These are phyloP conservation scores for Steinernema carpocapsae DNA, from an alignment of 2,888 invertebrate genomes.

Conservation along the genomic window DNA sequence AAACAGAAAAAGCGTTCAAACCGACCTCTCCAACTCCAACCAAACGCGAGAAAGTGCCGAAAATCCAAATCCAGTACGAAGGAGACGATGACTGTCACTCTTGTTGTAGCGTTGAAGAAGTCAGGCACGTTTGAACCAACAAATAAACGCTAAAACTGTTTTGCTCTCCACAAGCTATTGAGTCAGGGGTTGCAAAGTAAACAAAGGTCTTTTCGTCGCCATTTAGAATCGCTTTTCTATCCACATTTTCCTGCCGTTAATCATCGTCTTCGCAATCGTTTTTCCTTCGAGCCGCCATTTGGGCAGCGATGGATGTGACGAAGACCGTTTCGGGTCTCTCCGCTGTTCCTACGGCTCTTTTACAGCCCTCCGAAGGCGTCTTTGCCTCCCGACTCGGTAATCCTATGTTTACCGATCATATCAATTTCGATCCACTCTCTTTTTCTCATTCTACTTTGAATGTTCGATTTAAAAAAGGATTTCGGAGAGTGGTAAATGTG, in stretches of 20 bases:
- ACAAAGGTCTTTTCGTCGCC: neutral
- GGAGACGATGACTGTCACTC: neutral
- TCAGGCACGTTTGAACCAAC: too few species aligned
- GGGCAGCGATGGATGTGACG: too few species aligned
- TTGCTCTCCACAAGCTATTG: too few species aligned
- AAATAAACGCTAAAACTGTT: too few species aligned
- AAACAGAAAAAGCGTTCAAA: neutral
- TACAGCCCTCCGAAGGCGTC: neutral
- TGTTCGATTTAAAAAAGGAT: neutral
- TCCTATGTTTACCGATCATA: conserved; percentile 25
- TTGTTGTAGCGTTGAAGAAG: too few species aligned
- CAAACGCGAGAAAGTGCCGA: neutral
- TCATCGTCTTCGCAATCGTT: neutral
- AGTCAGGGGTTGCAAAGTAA: too few species aligned
- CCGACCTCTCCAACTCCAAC: neutral
- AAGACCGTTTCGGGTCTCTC: neutral
- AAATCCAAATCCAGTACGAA: neutral
- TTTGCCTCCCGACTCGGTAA: neutral
- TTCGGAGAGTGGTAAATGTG: neutral
- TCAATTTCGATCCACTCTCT: neutral
- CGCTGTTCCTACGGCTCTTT: neutral
- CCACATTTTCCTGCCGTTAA: neutral
- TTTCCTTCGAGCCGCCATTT: neutral
- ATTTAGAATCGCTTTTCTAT: neutral
- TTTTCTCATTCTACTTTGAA: neutral